phyloP scores from a whole-genome alignment of 2,113 vertebrate genomes.

The Rhegmatorhina hoffmannsi region DNA sequence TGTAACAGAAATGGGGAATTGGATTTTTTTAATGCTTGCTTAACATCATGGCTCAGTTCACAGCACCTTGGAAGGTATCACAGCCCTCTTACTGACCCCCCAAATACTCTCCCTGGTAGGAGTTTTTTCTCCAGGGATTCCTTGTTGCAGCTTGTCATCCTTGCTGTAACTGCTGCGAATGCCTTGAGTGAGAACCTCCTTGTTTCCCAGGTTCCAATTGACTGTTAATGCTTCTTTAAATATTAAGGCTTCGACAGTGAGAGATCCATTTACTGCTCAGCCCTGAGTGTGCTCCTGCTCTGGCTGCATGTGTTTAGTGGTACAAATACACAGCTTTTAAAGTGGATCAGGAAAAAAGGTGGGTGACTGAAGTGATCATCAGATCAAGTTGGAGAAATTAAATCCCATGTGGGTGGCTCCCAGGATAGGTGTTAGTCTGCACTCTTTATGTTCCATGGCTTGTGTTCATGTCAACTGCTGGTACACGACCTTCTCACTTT shows the following conservation, averaged over 20 bases:
- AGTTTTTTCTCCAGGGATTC: background rate
- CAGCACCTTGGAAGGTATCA: background rate
- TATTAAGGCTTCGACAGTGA: background rate
- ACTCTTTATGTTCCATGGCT: background rate
- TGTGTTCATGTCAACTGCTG: background rate
- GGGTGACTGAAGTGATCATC: background rate
- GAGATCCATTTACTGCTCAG: background rate
- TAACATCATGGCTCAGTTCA: background rate
- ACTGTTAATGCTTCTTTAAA: background rate
- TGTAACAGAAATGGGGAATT: background rate
- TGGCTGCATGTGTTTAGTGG: background rate
- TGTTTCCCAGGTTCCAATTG: background rate
- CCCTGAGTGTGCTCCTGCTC: background rate
- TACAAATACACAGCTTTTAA: background rate
- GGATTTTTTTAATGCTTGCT: background rate
- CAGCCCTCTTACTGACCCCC: fast-evolving
- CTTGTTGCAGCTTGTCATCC: background rate
- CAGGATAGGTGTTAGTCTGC: background rate
- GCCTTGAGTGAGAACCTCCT: background rate
- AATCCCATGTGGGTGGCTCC: background rate
- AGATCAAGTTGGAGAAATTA: background rate
- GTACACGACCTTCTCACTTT: background rate
- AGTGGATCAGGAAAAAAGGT: background rate
- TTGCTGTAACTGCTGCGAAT: background rate
- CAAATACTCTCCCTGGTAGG: background rate